Conservation (phyloP, 2,797 vertebrate species). For the Sebastes nivosus region DNA sequence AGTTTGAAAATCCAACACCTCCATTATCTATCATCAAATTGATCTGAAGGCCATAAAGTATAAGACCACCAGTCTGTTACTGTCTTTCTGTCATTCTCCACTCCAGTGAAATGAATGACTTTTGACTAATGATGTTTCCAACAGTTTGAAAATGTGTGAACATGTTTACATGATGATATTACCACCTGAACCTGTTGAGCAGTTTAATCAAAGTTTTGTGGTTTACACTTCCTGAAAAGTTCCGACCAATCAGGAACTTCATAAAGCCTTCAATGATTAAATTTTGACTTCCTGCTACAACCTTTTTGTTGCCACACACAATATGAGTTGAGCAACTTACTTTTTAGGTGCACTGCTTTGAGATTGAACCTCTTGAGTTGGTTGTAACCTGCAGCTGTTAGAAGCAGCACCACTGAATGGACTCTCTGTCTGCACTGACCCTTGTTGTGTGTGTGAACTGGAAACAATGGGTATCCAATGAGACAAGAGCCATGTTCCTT, state of each 20-base stretch:
- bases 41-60: not conserved
- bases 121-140: not conserved
- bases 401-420: slow-evolving; percentile 40
- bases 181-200: not conserved
- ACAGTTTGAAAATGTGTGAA: not conserved
- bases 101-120: not conserved
- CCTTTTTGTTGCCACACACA: not conserved
- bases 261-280: not conserved
- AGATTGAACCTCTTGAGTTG: slow-evolving; percentile 4
- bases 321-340: not conserved
- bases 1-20: not conserved
- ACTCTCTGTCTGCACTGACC: slow-evolving; percentile 46
- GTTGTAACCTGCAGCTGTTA: slow-evolving; percentile 29
- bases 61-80: not conserved
- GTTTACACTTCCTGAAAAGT: not conserved
- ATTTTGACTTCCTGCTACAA: not conserved
- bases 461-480: slow-evolving; percentile 66
- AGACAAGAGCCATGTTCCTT: slow-evolving; percentile 53
- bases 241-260: not conserved
- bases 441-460: slow-evolving; percentile 29
- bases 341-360: not conserved
- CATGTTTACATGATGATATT: not conserved
- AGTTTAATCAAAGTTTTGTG: not conserved
- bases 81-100: not conserved
- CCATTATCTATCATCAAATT: not conserved